Evolutionary conservation across 2,797 vertebrate genomes (phyloP).

Genomic region (Gymnopithys bicolor): DNA sequence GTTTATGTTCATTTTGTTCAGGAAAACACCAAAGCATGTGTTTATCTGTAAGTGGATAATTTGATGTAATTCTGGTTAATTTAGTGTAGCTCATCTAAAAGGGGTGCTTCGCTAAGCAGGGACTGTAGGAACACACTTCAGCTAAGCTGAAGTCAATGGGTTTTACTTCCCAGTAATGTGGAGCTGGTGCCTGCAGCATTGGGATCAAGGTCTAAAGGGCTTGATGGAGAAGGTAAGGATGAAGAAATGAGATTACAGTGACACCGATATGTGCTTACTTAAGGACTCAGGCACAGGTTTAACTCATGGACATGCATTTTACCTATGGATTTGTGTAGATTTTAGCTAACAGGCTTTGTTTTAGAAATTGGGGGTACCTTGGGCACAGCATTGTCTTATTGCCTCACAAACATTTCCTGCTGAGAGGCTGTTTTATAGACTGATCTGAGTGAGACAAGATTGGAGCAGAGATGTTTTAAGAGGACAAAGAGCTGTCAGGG

Average conservation of each 20-base stretch:
- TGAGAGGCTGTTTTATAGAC: not conserved
- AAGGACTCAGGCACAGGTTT: rapidly evolving
- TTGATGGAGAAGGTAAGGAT: not conserved
- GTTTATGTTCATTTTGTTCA: not conserved
- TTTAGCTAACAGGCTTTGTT: not conserved
- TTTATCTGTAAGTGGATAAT: constrained; percentile 4
- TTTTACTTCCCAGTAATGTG: not conserved
- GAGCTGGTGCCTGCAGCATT: not conserved
- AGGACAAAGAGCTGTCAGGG: not conserved
- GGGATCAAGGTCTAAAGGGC: not conserved
- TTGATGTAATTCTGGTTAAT: not conserved
- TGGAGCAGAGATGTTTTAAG: not conserved
- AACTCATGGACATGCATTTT: not conserved
- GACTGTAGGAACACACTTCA: not conserved
- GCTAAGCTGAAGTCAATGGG: not conserved
- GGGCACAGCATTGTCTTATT: rapidly evolving
- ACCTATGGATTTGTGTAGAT: not conserved
- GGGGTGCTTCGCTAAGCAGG: not conserved
- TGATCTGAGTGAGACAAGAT: not conserved
- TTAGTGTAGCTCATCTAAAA: not conserved
- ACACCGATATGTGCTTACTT: not conserved
- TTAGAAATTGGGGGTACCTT: not conserved
- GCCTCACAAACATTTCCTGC: not conserved
- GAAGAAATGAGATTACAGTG: not conserved
- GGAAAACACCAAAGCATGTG: not conserved